Percentiles rank a stretch among this genome's conserved stretches.
phyloP scores from a whole-genome alignment of 2,113 vertebrate genomes.

The Aegypius monachus region DNA sequence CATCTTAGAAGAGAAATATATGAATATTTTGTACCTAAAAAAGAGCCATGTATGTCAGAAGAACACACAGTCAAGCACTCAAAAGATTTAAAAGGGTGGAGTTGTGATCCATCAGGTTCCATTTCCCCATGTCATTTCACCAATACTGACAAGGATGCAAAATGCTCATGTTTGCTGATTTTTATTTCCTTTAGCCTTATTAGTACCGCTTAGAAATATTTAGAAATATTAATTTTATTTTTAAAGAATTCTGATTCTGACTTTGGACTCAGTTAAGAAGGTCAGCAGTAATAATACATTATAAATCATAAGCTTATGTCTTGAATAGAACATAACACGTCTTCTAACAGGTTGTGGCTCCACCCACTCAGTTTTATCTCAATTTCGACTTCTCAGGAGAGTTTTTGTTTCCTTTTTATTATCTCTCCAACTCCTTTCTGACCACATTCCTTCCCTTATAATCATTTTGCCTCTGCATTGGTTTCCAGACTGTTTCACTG shows the following conservation, averaged over 20 bases:
- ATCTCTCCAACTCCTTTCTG: not conserved
- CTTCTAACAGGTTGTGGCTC: not conserved
- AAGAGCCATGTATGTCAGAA: not conserved
- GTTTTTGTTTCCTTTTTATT: not conserved
- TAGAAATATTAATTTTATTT: not conserved
- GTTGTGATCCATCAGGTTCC: not conserved
- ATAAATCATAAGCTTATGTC: not conserved
- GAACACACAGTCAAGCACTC: not conserved
- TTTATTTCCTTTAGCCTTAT: not conserved
- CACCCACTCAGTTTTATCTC: not conserved
- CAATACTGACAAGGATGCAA: not conserved
- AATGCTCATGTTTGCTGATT: not conserved
- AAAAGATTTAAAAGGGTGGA: not conserved
- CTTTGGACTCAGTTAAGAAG: not conserved
- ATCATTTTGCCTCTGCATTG: accelerated
- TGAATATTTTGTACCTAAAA: not conserved
- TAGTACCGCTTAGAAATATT: not conserved
- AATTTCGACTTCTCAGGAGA: not conserved
- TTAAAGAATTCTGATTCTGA: not conserved
- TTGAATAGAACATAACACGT: not conserved
- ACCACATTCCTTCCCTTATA: not conserved
- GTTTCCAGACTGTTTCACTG: not conserved
- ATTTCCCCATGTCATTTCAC: not conserved
- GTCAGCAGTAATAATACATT: not conserved
- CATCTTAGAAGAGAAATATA: not conserved